Conservation (phyloP, 2,888 invertebrate genomes). For the Phragmatobia fuliginosa region DNA sequence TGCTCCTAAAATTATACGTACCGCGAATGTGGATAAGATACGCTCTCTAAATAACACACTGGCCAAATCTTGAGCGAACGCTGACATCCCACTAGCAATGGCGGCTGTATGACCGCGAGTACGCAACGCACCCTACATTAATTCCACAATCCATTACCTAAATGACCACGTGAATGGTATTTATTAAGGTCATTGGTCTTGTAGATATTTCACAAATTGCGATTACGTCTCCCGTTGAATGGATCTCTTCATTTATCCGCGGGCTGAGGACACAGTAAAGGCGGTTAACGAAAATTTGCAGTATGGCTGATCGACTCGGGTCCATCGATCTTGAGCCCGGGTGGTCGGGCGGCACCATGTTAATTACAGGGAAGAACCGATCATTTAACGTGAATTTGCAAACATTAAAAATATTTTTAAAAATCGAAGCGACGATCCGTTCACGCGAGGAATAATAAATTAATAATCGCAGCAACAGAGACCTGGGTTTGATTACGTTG, state of each 20-base stretch:
- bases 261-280: constrained; percentile 65
- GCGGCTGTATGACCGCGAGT: no score
- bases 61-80: constrained; percentile 51
- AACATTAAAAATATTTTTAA: constrained; percentile 81
- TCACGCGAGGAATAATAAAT: constrained; percentile 80
- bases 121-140: constrained; percentile 47
- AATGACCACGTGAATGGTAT: constrained; percentile 73
- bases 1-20: constrained; percentile 80
- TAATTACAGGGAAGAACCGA: constrained; percentile 82
- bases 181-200: constrained; percentile 69
- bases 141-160: constrained; percentile 69
- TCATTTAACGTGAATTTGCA: constrained; percentile 82
- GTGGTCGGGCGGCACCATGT: constrained; percentile 78
- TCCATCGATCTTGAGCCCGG: constrained; percentile 76
- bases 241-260: constrained; percentile 76
- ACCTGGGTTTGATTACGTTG: constrained; percentile 38
- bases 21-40: constrained; percentile 52
- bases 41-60: constrained; percentile 60
- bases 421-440: constrained; percentile 75
- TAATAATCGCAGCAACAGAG: constrained; percentile 65
- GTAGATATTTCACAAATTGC: constrained; percentile 67
- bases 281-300: constrained; percentile 74
- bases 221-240: constrained; percentile 48
- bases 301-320: constrained; percentile 72
- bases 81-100: constrained; percentile 18